Evolutionary conservation across 2,113 vertebrate genomes (phyloP), one percentile per base, ranked within the genome.

Genomic region (Trogon melanurus): DNA sequence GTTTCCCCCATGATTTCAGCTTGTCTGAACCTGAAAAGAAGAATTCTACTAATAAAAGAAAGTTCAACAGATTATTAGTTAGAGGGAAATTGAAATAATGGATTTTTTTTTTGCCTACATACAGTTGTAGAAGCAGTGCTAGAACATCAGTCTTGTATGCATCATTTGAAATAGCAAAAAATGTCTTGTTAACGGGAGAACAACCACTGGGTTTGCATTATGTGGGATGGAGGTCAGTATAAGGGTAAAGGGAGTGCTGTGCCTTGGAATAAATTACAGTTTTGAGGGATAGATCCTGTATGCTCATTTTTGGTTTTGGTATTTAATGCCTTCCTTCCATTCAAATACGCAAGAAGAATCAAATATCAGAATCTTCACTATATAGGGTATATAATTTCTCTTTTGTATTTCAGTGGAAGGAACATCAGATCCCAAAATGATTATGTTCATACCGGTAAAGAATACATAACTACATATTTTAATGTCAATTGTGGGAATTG

Each of bases 271-370:
- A 85, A 78, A 51, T 79, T 91, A 30, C 22, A 58, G 56, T 85
- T 96, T 89, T 88, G 74, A 96, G 76, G 67, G 57, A 54, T 88
- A 81, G 51, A 54, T 95, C 50, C 73, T 85, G 76, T 83, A 60
- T 44, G 47, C 74, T 97, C 56, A 74, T 88, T 93, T 92, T 94
- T 82, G 95, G 92, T 95, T 96, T 96, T 97, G 91, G 91, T 94
- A 93, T 96, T 92, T 93, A 95, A 81, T 95, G 85, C 29, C 45
- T 95, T 93, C 87, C 79, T 96, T 87, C 88, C 38, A 1, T 95
- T 96, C 87, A 92, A 96, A 83, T 96, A 83, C 91, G 91, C 75
- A 84, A 92, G 91, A 97, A 83, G 93, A 96, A 85, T 93, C 69
- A 90, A 79, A 95, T 93, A 85, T 92, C 91, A 88, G 97, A 95